Percentiles rank a stretch among this genome's conserved stretches.
phyloP scores from a whole-genome alignment of 1,140 invertebrate genomes.

The Parasteatoda tepidariorum region DNA sequence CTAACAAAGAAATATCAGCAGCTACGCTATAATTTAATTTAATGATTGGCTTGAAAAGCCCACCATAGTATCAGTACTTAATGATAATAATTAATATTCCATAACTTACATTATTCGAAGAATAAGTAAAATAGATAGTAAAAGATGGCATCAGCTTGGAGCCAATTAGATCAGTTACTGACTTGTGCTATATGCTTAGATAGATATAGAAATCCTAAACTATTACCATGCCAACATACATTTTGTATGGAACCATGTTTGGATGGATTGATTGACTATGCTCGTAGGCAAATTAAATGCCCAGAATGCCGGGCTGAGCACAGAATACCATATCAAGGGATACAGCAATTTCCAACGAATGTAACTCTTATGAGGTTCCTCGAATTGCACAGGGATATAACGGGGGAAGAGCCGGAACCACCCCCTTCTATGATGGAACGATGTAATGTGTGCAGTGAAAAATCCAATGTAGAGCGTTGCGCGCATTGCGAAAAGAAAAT shows the following conservation, averaged over 20 bases:
- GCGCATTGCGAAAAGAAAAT: conserved; percentile 94
- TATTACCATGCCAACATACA: conserved; percentile 99
- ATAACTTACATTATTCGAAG: background rate
- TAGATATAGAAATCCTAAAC: conserved; percentile 94
- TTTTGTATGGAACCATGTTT: conserved; percentile 99
- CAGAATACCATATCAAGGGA: conserved; percentile 94
- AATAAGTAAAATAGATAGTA: background rate
- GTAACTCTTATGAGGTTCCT: conserved; percentile 95
- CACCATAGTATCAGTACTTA: background rate
- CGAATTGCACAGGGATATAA: conserved; percentile 94
- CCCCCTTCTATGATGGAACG: conserved; percentile 68
- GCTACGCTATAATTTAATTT: background rate
- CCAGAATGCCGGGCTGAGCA: conserved; percentile 99
- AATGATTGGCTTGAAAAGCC: background rate
- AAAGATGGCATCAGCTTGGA: conserved; percentile 65
- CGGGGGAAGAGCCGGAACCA: conserved; percentile 72
- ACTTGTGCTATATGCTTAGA: conserved; percentile 98
- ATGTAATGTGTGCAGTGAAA: conserved; percentile 88
- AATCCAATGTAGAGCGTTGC: conserved; percentile 88
- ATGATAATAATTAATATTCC: background rate
- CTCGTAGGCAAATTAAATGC: conserved; percentile 95
- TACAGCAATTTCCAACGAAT: conserved; percentile 95
- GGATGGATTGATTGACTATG: conserved; percentile 95
- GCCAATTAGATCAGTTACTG: conserved; percentile 94
- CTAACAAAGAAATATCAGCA: too few relatives aligned